Conservation (phyloP, 2,797 vertebrate genomes). For the Galaxias olidus region DNA sequence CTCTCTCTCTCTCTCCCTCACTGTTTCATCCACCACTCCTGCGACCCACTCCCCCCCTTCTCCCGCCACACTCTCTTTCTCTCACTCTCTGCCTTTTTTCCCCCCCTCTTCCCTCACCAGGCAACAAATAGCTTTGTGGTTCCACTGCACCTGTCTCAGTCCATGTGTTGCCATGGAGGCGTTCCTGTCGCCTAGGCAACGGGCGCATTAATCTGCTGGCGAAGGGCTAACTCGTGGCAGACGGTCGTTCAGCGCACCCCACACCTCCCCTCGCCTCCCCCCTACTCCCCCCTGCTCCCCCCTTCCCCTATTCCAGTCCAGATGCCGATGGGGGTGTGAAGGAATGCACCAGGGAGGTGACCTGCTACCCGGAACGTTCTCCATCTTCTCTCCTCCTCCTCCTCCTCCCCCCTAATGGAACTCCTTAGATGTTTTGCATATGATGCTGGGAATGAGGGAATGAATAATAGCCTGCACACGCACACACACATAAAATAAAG, state of each 20-base stretch:
- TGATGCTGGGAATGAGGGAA: slow-evolving; percentile 7
- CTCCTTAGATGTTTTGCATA: slow-evolving; percentile 8
- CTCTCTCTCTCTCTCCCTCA: slow-evolving; percentile 1
- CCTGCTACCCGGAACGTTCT: slow-evolving; percentile 59
- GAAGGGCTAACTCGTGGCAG: slow-evolving; percentile 78
- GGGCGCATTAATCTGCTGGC: slow-evolving; percentile 83
- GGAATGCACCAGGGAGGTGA: slow-evolving; percentile 72
- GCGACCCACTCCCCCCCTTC: slow-evolving; percentile 1
- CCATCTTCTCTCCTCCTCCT: slow-evolving; percentile 7
- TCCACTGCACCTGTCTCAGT: slow-evolving; percentile 85
- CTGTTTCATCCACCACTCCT: slow-evolving; percentile 38
- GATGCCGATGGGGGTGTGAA: slow-evolving; percentile 73
- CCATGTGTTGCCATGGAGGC: slow-evolving; percentile 87
- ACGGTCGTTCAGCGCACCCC: slow-evolving; percentile 40
- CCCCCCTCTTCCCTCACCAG: slow-evolving; percentile 63
- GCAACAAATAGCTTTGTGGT: slow-evolving; percentile 86
- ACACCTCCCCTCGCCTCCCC: background rate
- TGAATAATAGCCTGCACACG: slow-evolving; percentile 8
- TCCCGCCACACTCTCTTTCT: slow-evolving; percentile 15
- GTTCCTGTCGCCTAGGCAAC: slow-evolving; percentile 82
- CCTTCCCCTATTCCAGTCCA: slow-evolving; percentile 50
- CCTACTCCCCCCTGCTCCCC: background rate
- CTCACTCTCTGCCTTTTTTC: slow-evolving; percentile 1
- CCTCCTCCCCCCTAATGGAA: background rate
- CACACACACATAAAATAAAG: background rate